These are phyloP conservation scores for Echiichthys vipera DNA, from an alignment of 2,797 vertebrate species.

Conservation along the genomic window DNA sequence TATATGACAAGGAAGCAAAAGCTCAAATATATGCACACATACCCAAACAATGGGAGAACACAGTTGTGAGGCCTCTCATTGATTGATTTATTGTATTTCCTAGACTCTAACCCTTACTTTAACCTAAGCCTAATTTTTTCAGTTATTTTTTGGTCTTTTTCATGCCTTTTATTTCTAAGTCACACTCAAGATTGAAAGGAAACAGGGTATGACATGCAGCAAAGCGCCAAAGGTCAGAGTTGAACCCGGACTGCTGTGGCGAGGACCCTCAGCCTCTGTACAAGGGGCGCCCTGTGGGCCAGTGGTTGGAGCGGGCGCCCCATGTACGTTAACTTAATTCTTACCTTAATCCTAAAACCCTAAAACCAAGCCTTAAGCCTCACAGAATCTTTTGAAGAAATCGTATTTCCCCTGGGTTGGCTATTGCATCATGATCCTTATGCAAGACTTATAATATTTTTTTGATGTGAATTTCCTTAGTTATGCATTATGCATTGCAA, in stretches of 20 bases:
- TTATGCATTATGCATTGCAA: neutral
- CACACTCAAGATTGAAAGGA: no score
- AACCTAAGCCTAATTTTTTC: conserved; percentile 9
- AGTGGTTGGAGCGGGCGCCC: no score
- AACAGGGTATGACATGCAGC: no score
- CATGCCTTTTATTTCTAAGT: no score
- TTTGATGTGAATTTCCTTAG: neutral
- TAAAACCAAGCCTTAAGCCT: conserved; percentile 28
- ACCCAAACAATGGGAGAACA: neutral
- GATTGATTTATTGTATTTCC: neutral
- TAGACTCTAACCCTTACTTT: neutral
- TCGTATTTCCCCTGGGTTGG: neutral
- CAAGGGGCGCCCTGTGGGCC: no score
- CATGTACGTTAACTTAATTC: no score
- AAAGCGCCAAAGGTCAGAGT: no score
- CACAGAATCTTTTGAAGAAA: conserved; percentile 21
- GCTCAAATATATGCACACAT: conserved; percentile 16
- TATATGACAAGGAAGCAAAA: conserved; percentile 49
- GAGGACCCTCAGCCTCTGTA: no score
- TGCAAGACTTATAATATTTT: conserved; percentile 20
- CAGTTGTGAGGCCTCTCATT: neutral
- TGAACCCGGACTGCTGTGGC: no score
- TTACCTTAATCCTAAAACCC: neutral
- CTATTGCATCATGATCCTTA: conserved; percentile 30
- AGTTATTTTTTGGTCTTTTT: no score